Evolutionary conservation across 2,797 vertebrate genomes (phyloP), one percentile per base, ranked within the genome.

Genomic region (Sitta carolinensis): DNA sequence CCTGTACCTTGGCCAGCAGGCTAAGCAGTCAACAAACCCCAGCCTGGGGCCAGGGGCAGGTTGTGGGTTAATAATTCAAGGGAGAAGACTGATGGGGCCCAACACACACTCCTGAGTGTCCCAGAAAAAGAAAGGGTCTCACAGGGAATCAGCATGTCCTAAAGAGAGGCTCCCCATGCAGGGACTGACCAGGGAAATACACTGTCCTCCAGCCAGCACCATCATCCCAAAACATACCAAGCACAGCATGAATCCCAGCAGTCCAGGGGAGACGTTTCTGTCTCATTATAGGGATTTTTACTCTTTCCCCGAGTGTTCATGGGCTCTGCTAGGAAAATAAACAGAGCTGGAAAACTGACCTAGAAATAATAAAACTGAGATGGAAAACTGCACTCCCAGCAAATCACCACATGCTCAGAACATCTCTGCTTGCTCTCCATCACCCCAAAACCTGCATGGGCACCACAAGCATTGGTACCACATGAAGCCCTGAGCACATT

Each of bases 11-110:
- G 96, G 80, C 58, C 94, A 89, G 93, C 43, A 68, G 58, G 58
- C 66, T 91, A 54, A 84, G 94, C 5, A 4, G 73, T 93, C 90
- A 95, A 59, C 92, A 96, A 78, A 95, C 26, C 91, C 57, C 58
- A 67, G 32, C 7, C 10, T 38, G 95, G 93, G 93, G 91, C 90
- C 96, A 89, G 94, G 54, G 83, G 81, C 54, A 89, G 94, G 76
- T 66, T 94, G 67, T 96, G 77, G 70, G 96, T 97, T 97, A 97
- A 97, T 97, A 96, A 97, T 96, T 95, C 91, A 96, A 94, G 62
- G 84, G n/a, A 92, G 57, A 86, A 78, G 87, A 67, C 26, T 5
- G 5, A 30, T 64, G 90, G 47, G 59, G 54, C 75, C 70, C 0
- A 0, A 42, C 40, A 58, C 51, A 73, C 29, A 13, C 15, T 18